Percentiles rank a stretch among this genome's conserved stretches.
Conservation (phyloP, 2,113 vertebrate species). For the Sprattus sprattus region DNA sequence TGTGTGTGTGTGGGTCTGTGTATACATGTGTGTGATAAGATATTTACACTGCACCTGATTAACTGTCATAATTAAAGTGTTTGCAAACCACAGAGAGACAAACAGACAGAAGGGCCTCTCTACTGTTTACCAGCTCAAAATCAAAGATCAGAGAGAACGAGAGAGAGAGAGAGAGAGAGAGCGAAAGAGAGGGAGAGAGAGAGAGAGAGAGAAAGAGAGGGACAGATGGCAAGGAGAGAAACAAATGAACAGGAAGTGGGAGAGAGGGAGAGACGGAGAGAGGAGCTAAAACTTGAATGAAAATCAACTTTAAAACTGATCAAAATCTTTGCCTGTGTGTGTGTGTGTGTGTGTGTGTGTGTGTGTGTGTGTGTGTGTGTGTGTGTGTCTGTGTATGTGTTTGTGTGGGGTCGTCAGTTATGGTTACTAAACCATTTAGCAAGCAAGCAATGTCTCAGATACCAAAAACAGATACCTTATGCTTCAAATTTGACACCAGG, state of each 20-base stretch:
- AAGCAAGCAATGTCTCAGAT: neutral
- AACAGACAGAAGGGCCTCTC: neutral
- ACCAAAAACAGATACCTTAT: too few relatives aligned
- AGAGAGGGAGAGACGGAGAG: neutral
- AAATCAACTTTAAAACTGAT: neutral
- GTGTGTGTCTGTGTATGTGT: neutral
- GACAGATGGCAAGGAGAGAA: conserved; percentile 13
- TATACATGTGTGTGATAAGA: neutral
- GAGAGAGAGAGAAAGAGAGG: conserved; percentile 45
- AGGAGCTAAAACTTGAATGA: neutral
- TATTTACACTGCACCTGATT: conserved; percentile 9
- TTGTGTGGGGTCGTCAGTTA: neutral
- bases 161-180: neutral
- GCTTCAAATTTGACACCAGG: too few relatives aligned
- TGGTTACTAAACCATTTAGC: neutral
- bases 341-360: neutral
- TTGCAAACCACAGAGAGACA: conserved; percentile 4
- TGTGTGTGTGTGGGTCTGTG: neutral
- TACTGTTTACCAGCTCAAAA: neutral
- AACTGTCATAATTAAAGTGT: conserved; percentile 10
- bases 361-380: neutral
- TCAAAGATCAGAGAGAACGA: conserved; percentile 4
- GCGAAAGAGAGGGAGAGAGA: neutral
- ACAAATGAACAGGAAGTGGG: neutral
- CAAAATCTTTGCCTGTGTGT: neutral